These are phyloP conservation scores for Boleophthalmus pectinirostris DNA, from an alignment of 2,113 vertebrate genomes.

Conservation along the genomic window DNA sequence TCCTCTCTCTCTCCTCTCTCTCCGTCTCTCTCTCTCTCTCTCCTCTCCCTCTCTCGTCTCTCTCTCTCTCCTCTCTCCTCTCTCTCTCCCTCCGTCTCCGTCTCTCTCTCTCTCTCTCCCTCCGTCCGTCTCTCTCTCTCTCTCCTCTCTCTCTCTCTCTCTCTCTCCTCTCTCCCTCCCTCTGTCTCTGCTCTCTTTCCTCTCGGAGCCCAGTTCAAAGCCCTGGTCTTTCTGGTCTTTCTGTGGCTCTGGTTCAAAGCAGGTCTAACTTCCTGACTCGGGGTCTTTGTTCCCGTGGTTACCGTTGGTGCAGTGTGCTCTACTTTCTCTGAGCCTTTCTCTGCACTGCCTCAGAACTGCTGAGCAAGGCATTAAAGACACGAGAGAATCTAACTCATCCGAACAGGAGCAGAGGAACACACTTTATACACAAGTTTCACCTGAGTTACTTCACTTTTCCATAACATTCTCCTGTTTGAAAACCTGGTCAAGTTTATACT, in stretches of 20 bases:
- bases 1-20: too few species aligned
- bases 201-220: background rate
- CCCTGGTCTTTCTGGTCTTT: background rate
- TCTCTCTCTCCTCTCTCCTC: too few species aligned
- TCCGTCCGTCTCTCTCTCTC: too few species aligned
- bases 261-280: constrained; percentile 23
- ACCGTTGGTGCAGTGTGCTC: constrained; percentile 31
- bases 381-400: background rate
- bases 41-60: too few species aligned
- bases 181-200: constrained; percentile 10
- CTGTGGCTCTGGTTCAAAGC: background rate
- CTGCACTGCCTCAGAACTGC: constrained; percentile 16
- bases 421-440: background rate
- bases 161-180: background rate
- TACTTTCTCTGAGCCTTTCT: constrained; percentile 34
- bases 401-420: background rate
- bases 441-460: background rate
- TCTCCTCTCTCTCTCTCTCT: too few species aligned
- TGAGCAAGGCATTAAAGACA: constrained; percentile 10
- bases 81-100: too few species aligned
- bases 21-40: too few species aligned
- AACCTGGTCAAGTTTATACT: too few species aligned
- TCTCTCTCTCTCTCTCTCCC: too few species aligned
- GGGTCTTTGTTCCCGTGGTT: constrained; percentile 54
- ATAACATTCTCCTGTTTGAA: too few species aligned